Evolutionary conservation across 2,113 vertebrate species (phyloP).

Genomic region (Vulpes lagopus): DNA sequence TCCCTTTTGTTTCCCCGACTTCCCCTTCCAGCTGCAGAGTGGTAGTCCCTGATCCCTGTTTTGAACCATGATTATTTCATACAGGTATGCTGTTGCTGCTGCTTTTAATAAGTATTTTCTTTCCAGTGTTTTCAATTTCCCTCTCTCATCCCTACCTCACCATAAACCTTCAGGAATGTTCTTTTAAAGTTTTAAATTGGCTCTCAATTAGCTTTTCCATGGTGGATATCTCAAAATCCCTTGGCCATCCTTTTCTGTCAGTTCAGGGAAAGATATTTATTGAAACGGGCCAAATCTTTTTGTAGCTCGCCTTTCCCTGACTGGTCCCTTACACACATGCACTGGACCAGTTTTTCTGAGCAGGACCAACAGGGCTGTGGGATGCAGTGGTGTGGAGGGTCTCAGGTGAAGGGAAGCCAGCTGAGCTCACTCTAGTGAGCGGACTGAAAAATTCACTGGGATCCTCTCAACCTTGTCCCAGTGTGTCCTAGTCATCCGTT

Average conservation of each 20-base stretch:
- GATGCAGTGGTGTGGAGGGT: neutral
- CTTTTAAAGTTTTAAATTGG: conserved; percentile 1
- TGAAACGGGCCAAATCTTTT: neutral
- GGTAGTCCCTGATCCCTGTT: neutral
- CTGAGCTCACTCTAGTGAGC: neutral
- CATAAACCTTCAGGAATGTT: neutral
- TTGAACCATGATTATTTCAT: conserved; percentile 62
- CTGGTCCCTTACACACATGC: too few relatives aligned
- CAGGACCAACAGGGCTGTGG: too few relatives aligned
- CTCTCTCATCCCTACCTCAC: neutral
- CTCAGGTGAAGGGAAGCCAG: neutral
- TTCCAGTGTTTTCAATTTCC: neutral
- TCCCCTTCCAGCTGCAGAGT: conserved; percentile 33
- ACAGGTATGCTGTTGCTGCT: conserved; percentile 39
- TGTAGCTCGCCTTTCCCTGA: neutral
- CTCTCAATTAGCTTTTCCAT: neutral
- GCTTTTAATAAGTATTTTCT: conserved; percentile 41
- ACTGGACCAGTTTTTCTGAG: neutral
- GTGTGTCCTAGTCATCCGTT: neutral
- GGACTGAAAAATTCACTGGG: neutral
- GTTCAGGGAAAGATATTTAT: neutral
- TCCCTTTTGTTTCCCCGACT: conserved; percentile 19
- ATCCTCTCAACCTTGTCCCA: accelerated
- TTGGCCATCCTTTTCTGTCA: neutral
- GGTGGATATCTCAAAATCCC: neutral